Evolutionary conservation across 2,797 vertebrate genomes (phyloP), one percentile per base, ranked within the genome.

Genomic region (Rhincodon typus): DNA sequence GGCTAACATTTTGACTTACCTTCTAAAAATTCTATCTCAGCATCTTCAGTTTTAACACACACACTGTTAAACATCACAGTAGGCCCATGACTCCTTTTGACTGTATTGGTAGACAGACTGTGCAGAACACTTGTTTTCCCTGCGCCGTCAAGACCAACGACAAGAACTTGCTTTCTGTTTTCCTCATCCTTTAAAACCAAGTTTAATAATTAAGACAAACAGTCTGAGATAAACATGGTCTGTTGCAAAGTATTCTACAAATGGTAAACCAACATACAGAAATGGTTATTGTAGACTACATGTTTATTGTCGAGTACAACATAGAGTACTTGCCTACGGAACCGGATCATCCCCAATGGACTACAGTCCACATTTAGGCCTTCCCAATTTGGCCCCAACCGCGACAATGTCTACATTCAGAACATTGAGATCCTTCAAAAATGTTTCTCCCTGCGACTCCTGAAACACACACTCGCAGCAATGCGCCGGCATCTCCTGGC

Each of bases 61-160:
- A 99, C 97, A 0, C 98, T 98, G 3, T 98, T 98, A 96, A 99
- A 98, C 95, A 99, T 99, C 96, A 98, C 96, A 0, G 99, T 99
- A 10, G 99, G 98, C 77, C 97, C 96, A 74, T 97, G 23, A 2
- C 98, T 98, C 96, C 97, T 97, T 96, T 98, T 98, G 96, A 97
- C 97, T 3, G 95, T 97, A 88, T 98, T 98, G 0, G 98, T 98
- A 69, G 98, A 97, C 84, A 99, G 96, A 23, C 98, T 98, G 96
- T 98, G 97, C 25, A 99, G 98, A 95, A 99, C 96, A 84, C 99
- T 99, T 4, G 98, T 98, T 97, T 99, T 99, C n/a, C 99, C 99
- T 0, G 98, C 98, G 87, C 99, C 99, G 1, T 99, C 98, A 96
- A 99, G 97, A 94, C 99, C 99, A 96, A 99, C 97, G 74, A 99